Percentiles rank a stretch among this genome's conserved stretches.
Evolutionary conservation across 2,113 vertebrate genomes (phyloP).

Genomic region (Callionymus lyra): DNA sequence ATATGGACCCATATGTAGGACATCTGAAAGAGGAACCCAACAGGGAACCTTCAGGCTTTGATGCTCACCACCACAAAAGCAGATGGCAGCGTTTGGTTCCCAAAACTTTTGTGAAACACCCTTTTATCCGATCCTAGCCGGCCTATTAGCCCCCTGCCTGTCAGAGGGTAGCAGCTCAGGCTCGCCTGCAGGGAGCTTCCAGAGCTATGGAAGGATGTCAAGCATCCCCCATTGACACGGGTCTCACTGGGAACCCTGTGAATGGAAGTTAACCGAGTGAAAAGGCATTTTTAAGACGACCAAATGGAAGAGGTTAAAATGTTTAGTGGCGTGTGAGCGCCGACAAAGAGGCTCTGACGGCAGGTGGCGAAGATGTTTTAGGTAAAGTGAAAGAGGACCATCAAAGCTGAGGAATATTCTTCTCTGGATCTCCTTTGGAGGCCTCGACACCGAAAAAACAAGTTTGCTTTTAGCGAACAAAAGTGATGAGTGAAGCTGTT

Average conservation of each 20-base stretch:
- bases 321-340: slow-evolving; percentile 46
- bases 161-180: slow-evolving; percentile 54
- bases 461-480: too few species aligned
- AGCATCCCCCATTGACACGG: slow-evolving; percentile 60
- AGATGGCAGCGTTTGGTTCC: slow-evolving; percentile 64
- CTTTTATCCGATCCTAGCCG: slow-evolving; percentile 61
- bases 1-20: slow-evolving; percentile 69
- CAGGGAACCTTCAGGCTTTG: slow-evolving; percentile 68
- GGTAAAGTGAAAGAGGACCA: slow-evolving; percentile 47
- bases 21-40: slow-evolving; percentile 61
- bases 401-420: slow-evolving; percentile 45
- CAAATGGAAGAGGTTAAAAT: slow-evolving; percentile 55
- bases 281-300: slow-evolving; percentile 65
- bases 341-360: slow-evolving; percentile 52
- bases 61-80: slow-evolving; percentile 70
- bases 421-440: slow-evolving; percentile 17
- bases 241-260: slow-evolving; percentile 62
- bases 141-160: slow-evolving; percentile 69
- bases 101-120: slow-evolving; percentile 46
- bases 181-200: slow-evolving; percentile 54
- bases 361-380: slow-evolving; percentile 51
- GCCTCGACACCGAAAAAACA: too few species aligned
- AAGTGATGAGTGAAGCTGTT: too few species aligned
- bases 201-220: slow-evolving; percentile 62
- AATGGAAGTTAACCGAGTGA: slow-evolving; percentile 67